Conservation (phyloP, 37 sponge, comb jelly and placozoan genomes). For the Chondrilla cf. caribensis region DNA sequence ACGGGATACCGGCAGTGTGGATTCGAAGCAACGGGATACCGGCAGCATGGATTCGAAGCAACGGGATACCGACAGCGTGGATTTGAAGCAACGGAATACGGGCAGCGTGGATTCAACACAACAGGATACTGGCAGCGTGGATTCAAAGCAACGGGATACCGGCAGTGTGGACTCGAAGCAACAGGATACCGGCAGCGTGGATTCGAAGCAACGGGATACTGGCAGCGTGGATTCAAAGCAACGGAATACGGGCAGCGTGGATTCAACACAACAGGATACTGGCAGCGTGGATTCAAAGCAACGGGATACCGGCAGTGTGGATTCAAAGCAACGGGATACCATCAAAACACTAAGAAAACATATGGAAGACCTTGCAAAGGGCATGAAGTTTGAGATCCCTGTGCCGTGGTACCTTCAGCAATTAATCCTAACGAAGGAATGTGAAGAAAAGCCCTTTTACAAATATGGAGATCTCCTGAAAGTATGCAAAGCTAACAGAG, state of each 20-base stretch:
- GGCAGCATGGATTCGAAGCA: neutral
- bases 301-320: neutral
- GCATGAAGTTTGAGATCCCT: neutral
- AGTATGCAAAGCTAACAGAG: neutral
- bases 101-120: neutral
- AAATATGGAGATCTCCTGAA: neutral
- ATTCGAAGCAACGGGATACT: too few relatives aligned
- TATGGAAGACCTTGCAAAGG: neutral
- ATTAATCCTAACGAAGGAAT: neutral
- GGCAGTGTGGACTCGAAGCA: neutral
- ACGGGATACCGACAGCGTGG: neutral
- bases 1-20: neutral
- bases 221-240: neutral
- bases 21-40: too few relatives aligned
- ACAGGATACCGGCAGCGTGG: neutral
- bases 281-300: neutral
- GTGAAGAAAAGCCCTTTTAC: neutral
- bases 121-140: neutral
- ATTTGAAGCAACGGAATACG: too few relatives aligned
- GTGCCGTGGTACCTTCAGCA: conserved; percentile 9
- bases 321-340: neutral
- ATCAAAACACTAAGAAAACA: neutral
- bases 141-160: too few relatives aligned
- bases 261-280: too few relatives aligned
- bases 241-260: too few relatives aligned